Percentiles rank a stretch among this genome's conserved stretches.
These are phyloP conservation scores for Eupithecia subumbrata DNA, from an alignment of 2,888 invertebrate genomes.

Conservation along the genomic window DNA sequence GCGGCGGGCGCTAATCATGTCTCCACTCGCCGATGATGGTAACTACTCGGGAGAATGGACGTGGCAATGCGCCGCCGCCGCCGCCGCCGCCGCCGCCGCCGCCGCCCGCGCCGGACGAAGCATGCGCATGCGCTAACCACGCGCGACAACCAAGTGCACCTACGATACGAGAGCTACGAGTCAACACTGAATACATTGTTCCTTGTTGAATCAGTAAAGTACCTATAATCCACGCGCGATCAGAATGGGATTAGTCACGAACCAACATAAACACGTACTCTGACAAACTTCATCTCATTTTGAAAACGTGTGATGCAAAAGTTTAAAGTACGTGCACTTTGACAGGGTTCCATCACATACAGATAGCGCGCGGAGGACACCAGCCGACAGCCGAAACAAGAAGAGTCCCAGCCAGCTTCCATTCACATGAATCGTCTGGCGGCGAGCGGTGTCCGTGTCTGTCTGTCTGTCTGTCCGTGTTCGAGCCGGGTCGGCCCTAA, in stretches of 20 bases:
- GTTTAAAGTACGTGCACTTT: not conserved
- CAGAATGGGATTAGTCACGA: not conserved
- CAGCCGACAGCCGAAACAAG: not conserved
- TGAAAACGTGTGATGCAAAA: not conserved
- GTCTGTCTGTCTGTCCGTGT: conserved; percentile 33
- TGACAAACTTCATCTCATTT: not conserved
- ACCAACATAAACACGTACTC: not conserved
- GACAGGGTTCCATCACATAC: not conserved
- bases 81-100: no score
- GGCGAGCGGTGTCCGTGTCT: conserved; percentile 18
- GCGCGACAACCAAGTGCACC: not conserved
- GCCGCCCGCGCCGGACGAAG: conserved; percentile 33
- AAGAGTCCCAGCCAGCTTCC: not conserved
- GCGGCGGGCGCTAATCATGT: conserved; percentile 58
- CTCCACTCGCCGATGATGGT: conserved; percentile 54
- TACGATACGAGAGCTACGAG: not conserved
- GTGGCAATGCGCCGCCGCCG: conserved; percentile 45
- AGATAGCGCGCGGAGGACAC: not conserved
- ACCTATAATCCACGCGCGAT: not conserved
- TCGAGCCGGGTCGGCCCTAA: conserved; percentile 47
- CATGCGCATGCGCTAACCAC: conserved; percentile 32
- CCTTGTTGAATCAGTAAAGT: not conserved
- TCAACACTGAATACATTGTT: not conserved
- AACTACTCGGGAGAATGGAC: conserved; percentile 40
- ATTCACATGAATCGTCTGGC: conserved; percentile 16